phyloP scores from a whole-genome alignment of 1,140 invertebrate genomes.

The Nasonia giraulti region DNA sequence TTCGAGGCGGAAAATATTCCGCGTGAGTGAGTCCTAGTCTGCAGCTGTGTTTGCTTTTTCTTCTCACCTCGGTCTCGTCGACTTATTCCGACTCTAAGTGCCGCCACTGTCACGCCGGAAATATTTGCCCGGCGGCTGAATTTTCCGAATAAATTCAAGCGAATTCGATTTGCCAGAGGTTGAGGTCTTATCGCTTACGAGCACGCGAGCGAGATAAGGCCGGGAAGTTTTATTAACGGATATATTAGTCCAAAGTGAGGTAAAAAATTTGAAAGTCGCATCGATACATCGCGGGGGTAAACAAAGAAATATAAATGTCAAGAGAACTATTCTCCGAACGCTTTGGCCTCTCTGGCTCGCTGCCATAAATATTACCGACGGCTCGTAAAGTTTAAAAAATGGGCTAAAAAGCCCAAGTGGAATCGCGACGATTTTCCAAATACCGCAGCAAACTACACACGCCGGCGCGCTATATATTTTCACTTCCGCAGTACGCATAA shows the following conservation, averaged over 20 bases:
- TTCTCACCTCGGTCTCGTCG: background rate
- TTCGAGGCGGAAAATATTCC: constrained; percentile 3
- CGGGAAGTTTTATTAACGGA: too few species aligned
- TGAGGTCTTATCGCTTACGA: too few species aligned
- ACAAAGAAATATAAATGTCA: background rate
- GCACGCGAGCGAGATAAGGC: too few species aligned
- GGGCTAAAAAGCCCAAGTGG: too few species aligned
- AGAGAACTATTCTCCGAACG: background rate
- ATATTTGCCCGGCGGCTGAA: background rate
- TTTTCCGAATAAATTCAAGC: background rate
- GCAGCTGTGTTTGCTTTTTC: too few species aligned
- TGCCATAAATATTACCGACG: background rate
- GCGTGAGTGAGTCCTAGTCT: background rate
- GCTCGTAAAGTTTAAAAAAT: too few species aligned
- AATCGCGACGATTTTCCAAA: background rate
- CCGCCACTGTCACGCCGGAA: background rate
- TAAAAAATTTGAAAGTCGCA: too few species aligned
- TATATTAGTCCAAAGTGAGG: too few species aligned
- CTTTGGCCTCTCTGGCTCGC: background rate
- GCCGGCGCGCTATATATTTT: background rate
- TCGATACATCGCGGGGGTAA: too few species aligned
- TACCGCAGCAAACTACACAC: background rate
- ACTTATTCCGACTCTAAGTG: background rate
- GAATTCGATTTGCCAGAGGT: background rate
- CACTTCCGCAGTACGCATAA: background rate